phyloP scores from a whole-genome alignment of 2,797 vertebrate genomes.

The Halcyon leucocephala region DNA sequence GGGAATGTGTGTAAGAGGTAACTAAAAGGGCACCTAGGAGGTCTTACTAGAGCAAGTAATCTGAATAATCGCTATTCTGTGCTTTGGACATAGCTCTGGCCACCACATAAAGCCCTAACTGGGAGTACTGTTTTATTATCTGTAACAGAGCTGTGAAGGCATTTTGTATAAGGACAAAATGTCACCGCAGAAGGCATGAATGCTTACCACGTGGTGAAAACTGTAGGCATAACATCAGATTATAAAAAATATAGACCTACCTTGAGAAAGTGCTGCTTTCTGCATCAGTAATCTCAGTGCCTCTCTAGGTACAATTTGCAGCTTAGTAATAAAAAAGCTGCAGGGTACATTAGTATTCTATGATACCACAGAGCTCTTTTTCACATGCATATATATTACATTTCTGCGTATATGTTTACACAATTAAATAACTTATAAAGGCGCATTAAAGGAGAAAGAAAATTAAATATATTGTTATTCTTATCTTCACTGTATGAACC shows the following conservation, averaged over 20 bases:
- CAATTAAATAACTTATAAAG: constrained; percentile 9
- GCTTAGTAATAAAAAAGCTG: background rate
- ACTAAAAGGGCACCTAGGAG: background rate
- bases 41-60: background rate
- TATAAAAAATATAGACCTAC: background rate
- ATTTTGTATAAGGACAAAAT: background rate
- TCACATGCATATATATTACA: background rate
- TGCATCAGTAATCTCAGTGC: background rate
- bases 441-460: background rate
- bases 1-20: background rate
- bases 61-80: background rate
- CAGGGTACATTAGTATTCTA: background rate
- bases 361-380: background rate
- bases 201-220: background rate
- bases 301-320: background rate
- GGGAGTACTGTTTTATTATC: background rate
- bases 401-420: background rate
- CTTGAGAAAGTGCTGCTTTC: constrained; percentile 1
- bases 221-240: background rate
- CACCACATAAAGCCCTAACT: background rate
- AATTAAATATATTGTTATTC: background rate
- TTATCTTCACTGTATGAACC: background rate
- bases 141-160: background rate
- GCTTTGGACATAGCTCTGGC: background rate
- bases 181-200: background rate